Base-by-base conservation (phyloP, 2,113 vertebrate species). In the Morone chrysops region DNA sequence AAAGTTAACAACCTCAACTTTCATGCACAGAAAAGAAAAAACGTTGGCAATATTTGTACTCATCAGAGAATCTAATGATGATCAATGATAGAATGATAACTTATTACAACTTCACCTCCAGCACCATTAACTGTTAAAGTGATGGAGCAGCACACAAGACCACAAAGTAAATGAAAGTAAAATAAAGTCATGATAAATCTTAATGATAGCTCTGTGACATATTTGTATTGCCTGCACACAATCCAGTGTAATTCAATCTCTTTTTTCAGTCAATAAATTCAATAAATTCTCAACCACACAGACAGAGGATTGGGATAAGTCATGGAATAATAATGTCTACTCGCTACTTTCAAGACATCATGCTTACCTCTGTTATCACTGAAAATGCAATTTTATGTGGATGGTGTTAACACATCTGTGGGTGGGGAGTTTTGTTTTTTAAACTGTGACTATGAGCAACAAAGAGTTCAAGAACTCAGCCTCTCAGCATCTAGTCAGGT, bases 101-200 rank as follows among this genome's bases (percentile, higher is more conserved):
- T 67, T 56, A 62, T 78, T 51, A 51, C 12, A 69, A 17, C 48
- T 48, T 77, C 67, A 41, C 12, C 20, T 61, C 8, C 53, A 53
- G 25, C 48, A 56, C 20, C 31, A 69, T 51, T 74, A 48, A 60
- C 8, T 62, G n/a, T 59, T 18, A 25, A 54, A 40, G 10, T 78
- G 75, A 80, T 70, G n/a, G 57, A 76, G 53, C 6, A 11, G 40
- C n/a, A 25, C 14, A 9, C 43, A 60, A 60, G 25, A 72, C n/a
- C 47, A 62, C 12, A n/a, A 38, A 53, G 57, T 47, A 38, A 45
- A 56, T n/a, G n/a, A n/a, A n/a, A n/a, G n/a, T n/a, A n/a, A n/a
- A n/a, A n/a, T n/a, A n/a, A n/a, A n/a, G n/a, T 82, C 56, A 50
- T 47, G 13, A 57, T 74, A 57, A 62, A 80, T 90, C 43, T 59